Base-by-base conservation (phyloP, 2,113 vertebrate genomes). In the Microcebus jonahi region DNA sequence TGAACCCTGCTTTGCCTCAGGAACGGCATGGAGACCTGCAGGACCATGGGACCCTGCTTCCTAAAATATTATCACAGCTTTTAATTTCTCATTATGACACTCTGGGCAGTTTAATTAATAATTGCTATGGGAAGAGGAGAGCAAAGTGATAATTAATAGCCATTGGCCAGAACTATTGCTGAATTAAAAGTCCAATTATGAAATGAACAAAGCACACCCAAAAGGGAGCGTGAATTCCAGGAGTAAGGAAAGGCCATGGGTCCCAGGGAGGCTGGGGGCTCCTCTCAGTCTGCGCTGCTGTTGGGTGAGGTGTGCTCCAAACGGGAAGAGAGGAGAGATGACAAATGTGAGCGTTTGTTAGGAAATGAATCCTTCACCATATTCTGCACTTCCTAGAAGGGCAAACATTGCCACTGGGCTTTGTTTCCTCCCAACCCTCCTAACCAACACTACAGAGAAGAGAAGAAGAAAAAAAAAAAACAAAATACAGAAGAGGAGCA, bases 71-170 rank as follows among this genome's bases (percentile, higher is more conserved):
- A 97, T 85, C 84, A 85, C 71, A 95, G 90, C 55, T 90, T 97
- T 97, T 97, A 95, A 92, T 90, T 97, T 97, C 93, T 96, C 97
- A 95, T 98, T 95, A 97, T 90, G 86, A 82, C 81, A 95, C 88
- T 95, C 79, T 88, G 71, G 93, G 71, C 73, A 97, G 85, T 95
- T 93, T 96, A 97, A 97, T 97, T 97, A 97, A 97, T 97, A 98
- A 97, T 94, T 96, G 91, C 92, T 90, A 59, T 88, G 95, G 80
- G 93, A 96, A 97, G 73, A 96, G 17, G 36, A 95, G 71, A 96
- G 36, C 59, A 95, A 96, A 96, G 92, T 88, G 90, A 83, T 93
- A 84, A 96, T 96, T 97, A 95, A 98, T 94, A 96, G 93, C 84
- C 96, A 97, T 71, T 97, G 97, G 96, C 83, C 82, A 90, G 90